Base-by-base conservation (phyloP, 1,140 invertebrate genomes). In the Tetramorium simillimum region DNA sequence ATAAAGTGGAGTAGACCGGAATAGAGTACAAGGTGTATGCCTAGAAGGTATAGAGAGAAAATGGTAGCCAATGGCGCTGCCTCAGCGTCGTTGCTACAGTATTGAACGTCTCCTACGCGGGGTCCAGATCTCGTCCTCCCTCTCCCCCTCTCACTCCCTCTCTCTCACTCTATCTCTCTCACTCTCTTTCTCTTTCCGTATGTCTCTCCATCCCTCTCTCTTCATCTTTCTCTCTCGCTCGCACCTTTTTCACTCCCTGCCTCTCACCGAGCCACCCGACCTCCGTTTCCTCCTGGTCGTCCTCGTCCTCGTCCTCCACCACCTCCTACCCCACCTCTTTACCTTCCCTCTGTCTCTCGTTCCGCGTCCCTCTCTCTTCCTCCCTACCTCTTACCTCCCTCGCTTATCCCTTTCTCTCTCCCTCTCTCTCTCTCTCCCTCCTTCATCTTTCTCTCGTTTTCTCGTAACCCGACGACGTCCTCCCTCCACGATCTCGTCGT, bases 41-140 rank as follows among this genome's bases (percentile, higher is more conserved):
- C 88, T 91, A 89, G 86, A 91, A 90, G 90, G 86, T 90, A 90
- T 88, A 89, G 91, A 92, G 90, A 91, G 92, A 92, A 92, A 93
- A 93, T 93, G 92, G 92, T 92, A 93, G 92, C 93, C 93, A 93
- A 93, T 93, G 91, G 92, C 93, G 91, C 89, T 93, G 91, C 88
- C 91, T 91, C 88, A 62, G 63, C 92, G 90, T 92, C 90, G 90
- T 89, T 92, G 92, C 91, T 93, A 91, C 92, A 91, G 93, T 93
- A 93, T 93, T 93, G 93, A 93, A 93, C 93, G 93, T 93, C 93
- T 93, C 91, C 91, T 93, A 92, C 91, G 91, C 88, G 87, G 82
- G 70, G 80, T 92, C 90, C 86, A 89, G 77, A 84, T 89, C 81
- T 85, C 62, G 46, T 86, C 86, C 51, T 77, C n/a, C 56, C 37